Conservation (phyloP, 1,140 invertebrate species). For the Drosophila orena region DNA sequence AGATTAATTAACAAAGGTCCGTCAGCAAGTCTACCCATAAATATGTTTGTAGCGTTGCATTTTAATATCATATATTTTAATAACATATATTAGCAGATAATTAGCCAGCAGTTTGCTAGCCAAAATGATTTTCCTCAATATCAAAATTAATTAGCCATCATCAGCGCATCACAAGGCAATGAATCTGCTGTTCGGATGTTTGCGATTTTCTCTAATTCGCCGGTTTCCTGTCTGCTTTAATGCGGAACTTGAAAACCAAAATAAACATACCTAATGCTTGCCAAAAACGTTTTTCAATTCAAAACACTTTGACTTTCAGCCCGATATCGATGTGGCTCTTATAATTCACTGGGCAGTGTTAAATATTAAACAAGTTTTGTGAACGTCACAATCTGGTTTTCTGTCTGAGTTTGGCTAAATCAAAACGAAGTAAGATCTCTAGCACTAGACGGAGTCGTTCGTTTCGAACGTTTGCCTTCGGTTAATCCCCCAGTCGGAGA, state of each 20-base stretch:
- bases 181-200: neutral
- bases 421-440: constrained; percentile 30
- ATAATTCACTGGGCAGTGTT: constrained; percentile 14
- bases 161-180: constrained; percentile 22
- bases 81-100: constrained; percentile 8
- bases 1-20: neutral
- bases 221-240: constrained; percentile 29
- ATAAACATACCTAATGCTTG: constrained; percentile 13
- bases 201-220: constrained; percentile 8
- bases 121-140: constrained; percentile 31
- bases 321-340: neutral
- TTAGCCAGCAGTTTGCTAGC: constrained; percentile 20
- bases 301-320: constrained; percentile 24
- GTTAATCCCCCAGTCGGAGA: constrained; percentile 25
- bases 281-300: constrained; percentile 37
- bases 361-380: constrained; percentile 31
- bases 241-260: constrained; percentile 31
- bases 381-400: constrained; percentile 37
- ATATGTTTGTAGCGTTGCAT: neutral
- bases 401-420: neutral
- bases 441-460: constrained; percentile 15
- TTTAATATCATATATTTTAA: neutral
- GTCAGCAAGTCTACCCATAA: no score
- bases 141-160: constrained; percentile 39
- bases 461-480: constrained; percentile 23